Base-by-base conservation (phyloP, 2,888 invertebrate species). In the Bedellia somnulentella region DNA sequence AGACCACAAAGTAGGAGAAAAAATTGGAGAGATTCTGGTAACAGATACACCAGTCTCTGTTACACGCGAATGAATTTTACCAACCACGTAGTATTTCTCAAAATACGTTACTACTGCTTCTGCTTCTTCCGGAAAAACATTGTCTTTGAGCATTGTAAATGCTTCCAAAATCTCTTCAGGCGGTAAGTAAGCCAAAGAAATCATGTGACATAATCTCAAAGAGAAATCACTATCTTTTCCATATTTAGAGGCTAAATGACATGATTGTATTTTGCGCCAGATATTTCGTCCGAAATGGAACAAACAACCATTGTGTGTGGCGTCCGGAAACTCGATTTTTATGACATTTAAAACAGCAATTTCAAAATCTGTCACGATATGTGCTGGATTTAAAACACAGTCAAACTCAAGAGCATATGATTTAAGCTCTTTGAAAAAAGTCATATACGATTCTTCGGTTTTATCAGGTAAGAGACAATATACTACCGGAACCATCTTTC, bases 281-380 rank as follows among this genome's bases (percentile, higher is more conserved):
- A 35, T 22, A 29, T 26, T 35, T 22, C 29, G 31, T 22, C 35
- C 25, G 6, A 35, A 23, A 24, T 35, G 24, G 16, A 35, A 31
- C 15, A 35, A 16, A 17, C 29, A 35, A 10, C 31, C 24, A 5
- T 29, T 31, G 17, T 29, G 31, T 10, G 25, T 14, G 9, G 22
- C 14, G 13, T 25, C 23, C 5, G 31, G 17, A 22, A 34, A 34
- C 15, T 29, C 26, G 14, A 13, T 15, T 26, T 16, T 29, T 4
- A 27, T 12, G 5, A 14, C 28, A 21, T 31, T 34, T 13, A 29
- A 29, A 8, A 30, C 28, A 14, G 34, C 34, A 8, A 28, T 24
- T 22, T 31, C 30, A 13, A 31, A 34, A 28, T 31, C 34, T 9
- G 34, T 34, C 21, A 31, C 15, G 11, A 34, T 27, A 24, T 8